Percentiles rank a stretch among this genome's conserved stretches.
phyloP scores from a whole-genome alignment of 2,888 invertebrate species.

The Mycogona germanica region DNA sequence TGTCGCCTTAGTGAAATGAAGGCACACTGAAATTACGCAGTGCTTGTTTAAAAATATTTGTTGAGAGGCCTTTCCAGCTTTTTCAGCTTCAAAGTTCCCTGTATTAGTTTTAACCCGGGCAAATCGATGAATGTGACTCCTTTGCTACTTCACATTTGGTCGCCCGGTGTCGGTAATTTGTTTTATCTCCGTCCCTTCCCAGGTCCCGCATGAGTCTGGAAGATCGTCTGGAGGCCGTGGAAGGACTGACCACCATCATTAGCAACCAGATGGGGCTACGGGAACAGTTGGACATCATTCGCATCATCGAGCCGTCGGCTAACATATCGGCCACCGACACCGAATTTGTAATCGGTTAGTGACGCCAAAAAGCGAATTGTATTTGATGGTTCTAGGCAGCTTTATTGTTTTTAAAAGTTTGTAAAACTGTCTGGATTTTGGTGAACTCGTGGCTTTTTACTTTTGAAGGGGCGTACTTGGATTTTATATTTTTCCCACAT shows the following conservation, averaged over 20 bases:
- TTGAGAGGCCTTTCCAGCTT: too few species aligned
- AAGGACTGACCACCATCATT: conserved; percentile 29
- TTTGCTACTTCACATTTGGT: too few species aligned
- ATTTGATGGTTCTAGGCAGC: too few species aligned
- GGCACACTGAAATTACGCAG: background rate
- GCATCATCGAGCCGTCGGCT: conserved; percentile 30
- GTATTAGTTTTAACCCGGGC: too few species aligned
- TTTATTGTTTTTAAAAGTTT: background rate
- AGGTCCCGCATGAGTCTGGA: conserved; percentile 27
- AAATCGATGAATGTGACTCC: too few species aligned
- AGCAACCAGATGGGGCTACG: conserved; percentile 29
- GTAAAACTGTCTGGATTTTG: background rate
- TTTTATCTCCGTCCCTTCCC: background rate
- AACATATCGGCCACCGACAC: conserved; percentile 27
- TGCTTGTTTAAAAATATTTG: too few species aligned
- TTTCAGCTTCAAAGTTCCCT: too few species aligned
- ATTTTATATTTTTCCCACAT: too few species aligned
- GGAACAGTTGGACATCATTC: conserved; percentile 32
- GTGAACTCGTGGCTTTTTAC: too few species aligned
- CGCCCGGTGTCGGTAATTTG: too few species aligned
- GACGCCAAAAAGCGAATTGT: background rate
- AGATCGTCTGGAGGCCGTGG: conserved; percentile 27
- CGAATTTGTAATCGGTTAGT: conserved; percentile 31
- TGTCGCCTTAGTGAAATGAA: background rate
- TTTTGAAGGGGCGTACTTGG: too few species aligned